Evolutionary conservation across 2,113 vertebrate species (phyloP), one percentile per base, ranked within the genome.

Genomic region (Polypterus senegalus): DNA sequence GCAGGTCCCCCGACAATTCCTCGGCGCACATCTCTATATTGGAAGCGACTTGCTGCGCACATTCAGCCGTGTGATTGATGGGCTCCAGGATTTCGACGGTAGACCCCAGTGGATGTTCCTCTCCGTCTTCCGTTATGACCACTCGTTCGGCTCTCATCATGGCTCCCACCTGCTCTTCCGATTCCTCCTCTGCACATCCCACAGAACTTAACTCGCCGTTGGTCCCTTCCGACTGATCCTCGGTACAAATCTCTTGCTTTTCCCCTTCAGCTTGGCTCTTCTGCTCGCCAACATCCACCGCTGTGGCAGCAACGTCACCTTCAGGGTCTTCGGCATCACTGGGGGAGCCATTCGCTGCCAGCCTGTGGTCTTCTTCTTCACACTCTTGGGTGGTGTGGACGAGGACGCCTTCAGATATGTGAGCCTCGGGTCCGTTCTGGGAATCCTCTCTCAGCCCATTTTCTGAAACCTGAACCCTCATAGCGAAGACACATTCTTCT

Each of bases 61-160:
- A 27, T 27, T 27, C 27, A 27, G 27, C 27, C 27, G 1, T 27
- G 27, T 27, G 1, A 27, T 27, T 2, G 27, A 27, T 27, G 27
- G 27, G 27, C 27, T 27, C 27, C 27, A 27, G 27, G 27, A 27
- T 27, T 27, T 27, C 27, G 27, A 27, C 27, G 27, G 27, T 27
- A 55, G 54, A 10, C 10, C 3, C 54, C 54, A 55, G n/a, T 1
- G 54, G 45, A 11, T 11, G 60, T 5, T 66, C 65, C 3, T 83
- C 79, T 6, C 77, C 78, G 0, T 78, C 77, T 1, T 81, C 77
- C 0, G 66, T 71, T 67, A 83, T 78, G 1, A 82, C 68, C 46
- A 83, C 80, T 44, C 76, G 66, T 43, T 85, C 81, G n/a, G 67
- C 81, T 1, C 70, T 72, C 46, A 84, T 86, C 56, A 72, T 63